Conservation (phyloP, 1,140 invertebrate species). For the Mesaphorura yosii region DNA sequence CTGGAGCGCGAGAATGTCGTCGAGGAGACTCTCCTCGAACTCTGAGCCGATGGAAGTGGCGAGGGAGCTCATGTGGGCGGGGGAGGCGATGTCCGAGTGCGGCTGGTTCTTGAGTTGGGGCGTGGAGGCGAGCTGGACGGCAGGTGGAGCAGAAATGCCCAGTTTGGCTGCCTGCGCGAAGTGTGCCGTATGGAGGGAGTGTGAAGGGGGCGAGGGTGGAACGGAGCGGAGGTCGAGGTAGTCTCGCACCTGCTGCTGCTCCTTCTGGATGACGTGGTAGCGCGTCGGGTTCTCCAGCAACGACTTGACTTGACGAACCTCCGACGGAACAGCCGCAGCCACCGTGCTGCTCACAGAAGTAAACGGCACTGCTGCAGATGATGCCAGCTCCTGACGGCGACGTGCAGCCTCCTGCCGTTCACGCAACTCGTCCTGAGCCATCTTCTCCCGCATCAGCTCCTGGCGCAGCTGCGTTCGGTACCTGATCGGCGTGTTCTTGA, state of each 20-base stretch:
- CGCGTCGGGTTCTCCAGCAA: slow-evolving; percentile 77
- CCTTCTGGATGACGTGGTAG: slow-evolving; percentile 81
- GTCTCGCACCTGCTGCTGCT: slow-evolving; percentile 73
- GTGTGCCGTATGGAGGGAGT: too few relatives aligned
- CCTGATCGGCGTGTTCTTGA: not conserved
- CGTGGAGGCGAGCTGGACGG: not conserved
- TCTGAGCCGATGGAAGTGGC: not conserved
- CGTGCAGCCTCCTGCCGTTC: not conserved
- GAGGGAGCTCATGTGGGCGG: not conserved
- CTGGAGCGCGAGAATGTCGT: slow-evolving; percentile 17
- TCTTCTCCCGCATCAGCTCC: slow-evolving; percentile 3
- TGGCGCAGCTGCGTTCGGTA: not conserved
- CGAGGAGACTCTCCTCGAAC: not conserved
- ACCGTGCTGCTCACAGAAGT: too few relatives aligned
- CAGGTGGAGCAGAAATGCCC: not conserved
- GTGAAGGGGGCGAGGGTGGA: not conserved
- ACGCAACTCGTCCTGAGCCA: not conserved
- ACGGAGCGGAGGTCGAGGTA: slow-evolving; percentile 51
- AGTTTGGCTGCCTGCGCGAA: not conserved
- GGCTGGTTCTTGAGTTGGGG: not conserved
- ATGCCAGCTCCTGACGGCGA: not conserved
- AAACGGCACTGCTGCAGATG: too few relatives aligned
- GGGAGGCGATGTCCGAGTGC: not conserved
- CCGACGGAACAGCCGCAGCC: too few relatives aligned
- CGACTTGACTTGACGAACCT: too few relatives aligned